Percentiles rank a stretch among this genome's conserved stretches.
phyloP scores from a whole-genome alignment of 2,888 invertebrate genomes.

The Cactoblastis cactorum region DNA sequence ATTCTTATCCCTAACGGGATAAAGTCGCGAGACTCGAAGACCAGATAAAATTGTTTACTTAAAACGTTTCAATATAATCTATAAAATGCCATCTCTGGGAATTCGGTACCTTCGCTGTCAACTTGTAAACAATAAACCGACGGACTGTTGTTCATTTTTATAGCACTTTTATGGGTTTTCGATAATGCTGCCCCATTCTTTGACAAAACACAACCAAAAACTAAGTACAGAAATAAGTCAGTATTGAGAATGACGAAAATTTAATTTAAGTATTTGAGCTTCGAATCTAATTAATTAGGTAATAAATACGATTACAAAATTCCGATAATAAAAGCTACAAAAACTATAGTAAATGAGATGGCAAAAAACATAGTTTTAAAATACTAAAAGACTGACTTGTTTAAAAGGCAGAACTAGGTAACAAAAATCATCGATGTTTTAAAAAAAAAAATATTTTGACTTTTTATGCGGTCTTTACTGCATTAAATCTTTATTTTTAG shows the following conservation, averaged over 20 bases:
- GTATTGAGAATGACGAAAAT: not conserved
- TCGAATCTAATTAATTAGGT: too few relatives aligned
- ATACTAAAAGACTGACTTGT: too few relatives aligned
- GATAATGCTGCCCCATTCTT: conserved; percentile 19
- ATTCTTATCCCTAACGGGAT: too few relatives aligned
- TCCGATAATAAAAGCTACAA: too few relatives aligned
- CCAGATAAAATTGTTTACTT: not conserved
- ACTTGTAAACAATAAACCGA: conserved; percentile 25
- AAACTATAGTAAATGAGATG: too few relatives aligned
- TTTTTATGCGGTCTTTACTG: not conserved
- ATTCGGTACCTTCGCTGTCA: conserved; percentile 13
- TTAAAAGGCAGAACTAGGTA: too few relatives aligned
- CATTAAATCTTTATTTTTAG: not conserved
- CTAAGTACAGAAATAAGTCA: too few relatives aligned
- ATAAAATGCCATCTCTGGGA: not conserved
- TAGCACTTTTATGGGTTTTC: conserved; percentile 26
- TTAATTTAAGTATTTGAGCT: too few relatives aligned
- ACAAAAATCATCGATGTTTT: not conserved
- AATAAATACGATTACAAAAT: too few relatives aligned
- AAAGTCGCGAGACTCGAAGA: too few relatives aligned
- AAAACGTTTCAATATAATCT: not conserved
- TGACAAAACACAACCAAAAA: not conserved
- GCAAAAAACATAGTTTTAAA: too few relatives aligned
- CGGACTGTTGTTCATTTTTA: conserved; percentile 26
- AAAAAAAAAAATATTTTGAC: not conserved